These are phyloP conservation scores for Bujurquina vittata DNA, from an alignment of 2,113 vertebrate species.

Conservation along the genomic window DNA sequence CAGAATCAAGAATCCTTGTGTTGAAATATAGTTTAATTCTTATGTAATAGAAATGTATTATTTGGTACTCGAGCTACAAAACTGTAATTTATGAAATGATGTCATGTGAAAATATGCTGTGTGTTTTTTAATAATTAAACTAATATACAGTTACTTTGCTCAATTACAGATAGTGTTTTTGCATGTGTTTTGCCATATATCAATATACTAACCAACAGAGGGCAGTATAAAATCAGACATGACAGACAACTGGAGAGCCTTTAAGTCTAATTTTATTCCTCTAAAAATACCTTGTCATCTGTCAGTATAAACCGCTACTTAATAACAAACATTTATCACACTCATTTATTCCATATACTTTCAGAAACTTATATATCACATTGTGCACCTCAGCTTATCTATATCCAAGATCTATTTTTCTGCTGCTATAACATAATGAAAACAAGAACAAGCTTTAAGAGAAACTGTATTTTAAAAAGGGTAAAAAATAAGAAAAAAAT, in stretches of 20 bases:
- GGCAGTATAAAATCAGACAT: slow-evolving; percentile 66
- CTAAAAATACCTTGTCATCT: slow-evolving; percentile 49
- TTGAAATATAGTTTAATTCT: background rate
- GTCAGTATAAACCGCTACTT: slow-evolving; percentile 52
- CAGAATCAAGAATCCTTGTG: background rate
- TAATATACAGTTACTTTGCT: background rate
- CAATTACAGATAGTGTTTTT: background rate
- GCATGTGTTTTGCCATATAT: background rate
- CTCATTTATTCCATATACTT: slow-evolving; percentile 31
- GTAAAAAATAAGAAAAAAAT: slow-evolving; percentile 45
- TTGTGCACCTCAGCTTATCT: slow-evolving; percentile 45
- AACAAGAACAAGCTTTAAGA: slow-evolving; percentile 37
- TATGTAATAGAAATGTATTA: background rate
- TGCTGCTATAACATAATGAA: slow-evolving; percentile 28
- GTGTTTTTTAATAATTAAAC: slow-evolving; percentile 1
- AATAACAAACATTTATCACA: slow-evolving; percentile 57
- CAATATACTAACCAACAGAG: slow-evolving; percentile 47
- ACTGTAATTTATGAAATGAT: background rate
- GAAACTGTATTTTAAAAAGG: slow-evolving; percentile 34
- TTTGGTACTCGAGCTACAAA: background rate
- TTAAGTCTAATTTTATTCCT: slow-evolving; percentile 73
- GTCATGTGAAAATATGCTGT: background rate
- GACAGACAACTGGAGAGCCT: slow-evolving; percentile 52
- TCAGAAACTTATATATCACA: slow-evolving; percentile 45
- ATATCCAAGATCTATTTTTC: slow-evolving; percentile 28